phyloP scores from a whole-genome alignment of 2,797 vertebrate genomes.

The Anomalospiza imberbis region DNA sequence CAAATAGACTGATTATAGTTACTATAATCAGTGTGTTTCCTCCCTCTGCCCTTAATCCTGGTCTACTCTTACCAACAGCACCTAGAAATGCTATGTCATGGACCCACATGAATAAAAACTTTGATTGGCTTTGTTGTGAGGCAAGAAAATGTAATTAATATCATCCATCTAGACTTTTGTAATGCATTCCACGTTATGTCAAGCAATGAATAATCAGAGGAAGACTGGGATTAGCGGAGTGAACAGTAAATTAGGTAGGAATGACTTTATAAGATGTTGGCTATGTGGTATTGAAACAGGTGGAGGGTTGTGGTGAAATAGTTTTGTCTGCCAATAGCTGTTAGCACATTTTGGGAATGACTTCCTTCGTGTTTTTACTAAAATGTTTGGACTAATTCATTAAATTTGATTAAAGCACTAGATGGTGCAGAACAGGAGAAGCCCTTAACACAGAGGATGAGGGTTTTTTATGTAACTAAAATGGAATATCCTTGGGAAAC shows the following conservation, averaged over 20 bases:
- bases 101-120: not conserved
- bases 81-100: not conserved
- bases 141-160: not conserved
- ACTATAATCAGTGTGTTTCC: not conserved
- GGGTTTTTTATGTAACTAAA: not conserved
- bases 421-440: not conserved
- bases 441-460: not conserved
- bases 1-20: not conserved
- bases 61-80: not conserved
- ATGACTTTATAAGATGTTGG: not conserved
- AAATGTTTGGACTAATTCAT: not conserved
- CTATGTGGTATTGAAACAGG: constrained; percentile 2
- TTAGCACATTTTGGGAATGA: not conserved
- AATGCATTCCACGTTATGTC: not conserved
- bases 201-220: not conserved
- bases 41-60: not conserved
- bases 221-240: not conserved
- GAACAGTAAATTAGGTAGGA: not conserved
- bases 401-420: not conserved
- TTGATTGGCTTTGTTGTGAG: not conserved
- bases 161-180: not conserved
- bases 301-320: not conserved
- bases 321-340: not conserved
- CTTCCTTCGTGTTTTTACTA: not conserved
- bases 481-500: not conserved